A percentile compares a stretch with the other conserved stretches of the same genome.
Conservation (phyloP, 2,113 vertebrate species). For the Cettia cetti region DNA sequence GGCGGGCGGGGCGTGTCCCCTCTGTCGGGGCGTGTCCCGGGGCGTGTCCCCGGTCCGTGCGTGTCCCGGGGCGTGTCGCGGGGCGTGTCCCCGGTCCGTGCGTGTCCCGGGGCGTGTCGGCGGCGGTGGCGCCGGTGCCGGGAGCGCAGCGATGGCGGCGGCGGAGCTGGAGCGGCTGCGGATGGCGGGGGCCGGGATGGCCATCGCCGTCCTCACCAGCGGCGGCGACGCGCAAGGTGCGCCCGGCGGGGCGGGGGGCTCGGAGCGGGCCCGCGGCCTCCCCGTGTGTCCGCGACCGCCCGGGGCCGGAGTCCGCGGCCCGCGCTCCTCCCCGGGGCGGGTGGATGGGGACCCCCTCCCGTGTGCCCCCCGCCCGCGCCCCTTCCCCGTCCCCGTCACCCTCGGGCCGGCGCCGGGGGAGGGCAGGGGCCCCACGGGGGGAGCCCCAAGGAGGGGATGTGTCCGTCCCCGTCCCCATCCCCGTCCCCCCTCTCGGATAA, state of each 20-base stretch:
- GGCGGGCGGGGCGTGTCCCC: background rate
- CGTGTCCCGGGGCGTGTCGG: background rate
- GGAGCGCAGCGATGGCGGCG: no score
- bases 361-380: background rate
- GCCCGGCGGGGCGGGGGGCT: no score
- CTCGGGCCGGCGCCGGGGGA: background rate
- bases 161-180: no score
- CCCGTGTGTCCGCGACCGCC: background rate
- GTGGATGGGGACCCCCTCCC: background rate
- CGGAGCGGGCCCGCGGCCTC: no score
- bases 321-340: no score
- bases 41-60: background rate
- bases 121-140: no score
- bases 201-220: no score
- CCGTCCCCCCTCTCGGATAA: rapidly evolving
- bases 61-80: background rate
- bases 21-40: background rate
- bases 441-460: background rate
- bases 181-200: no score
- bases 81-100: background rate
- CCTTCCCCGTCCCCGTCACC: background rate
- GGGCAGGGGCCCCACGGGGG: background rate
- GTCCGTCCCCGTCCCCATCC: background rate
- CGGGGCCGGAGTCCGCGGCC: background rate
- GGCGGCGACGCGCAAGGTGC: no score